phyloP scores from a whole-genome alignment of 2,888 invertebrate genomes.

The Itoplectis maculator region DNA sequence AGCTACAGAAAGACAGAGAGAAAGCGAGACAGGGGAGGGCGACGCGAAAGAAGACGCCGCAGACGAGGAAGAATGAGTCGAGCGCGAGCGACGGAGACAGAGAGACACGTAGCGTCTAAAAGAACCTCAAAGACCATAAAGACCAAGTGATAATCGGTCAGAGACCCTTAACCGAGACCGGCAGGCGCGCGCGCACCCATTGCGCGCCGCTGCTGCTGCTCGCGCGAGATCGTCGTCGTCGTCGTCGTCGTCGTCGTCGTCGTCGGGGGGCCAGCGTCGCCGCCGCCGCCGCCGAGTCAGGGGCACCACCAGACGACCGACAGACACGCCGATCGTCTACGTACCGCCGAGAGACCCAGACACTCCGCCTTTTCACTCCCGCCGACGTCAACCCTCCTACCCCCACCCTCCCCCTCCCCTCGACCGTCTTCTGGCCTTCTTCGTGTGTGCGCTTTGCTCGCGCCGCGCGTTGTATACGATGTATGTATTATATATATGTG shows the following conservation, averaged over 20 bases:
- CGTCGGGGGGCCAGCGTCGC: constrained; percentile 55
- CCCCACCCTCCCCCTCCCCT: no score
- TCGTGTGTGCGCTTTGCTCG: no score
- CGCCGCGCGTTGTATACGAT: not conserved
- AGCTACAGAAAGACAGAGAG: constrained; percentile 49
- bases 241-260: constrained; percentile 63
- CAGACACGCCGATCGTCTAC: constrained; percentile 66
- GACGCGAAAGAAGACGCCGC: constrained; percentile 26
- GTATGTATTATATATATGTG: not conserved
- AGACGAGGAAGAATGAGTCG: not conserved
- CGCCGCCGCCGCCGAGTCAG: constrained; percentile 39
- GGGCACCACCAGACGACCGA: constrained; percentile 73
- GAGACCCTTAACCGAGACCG: constrained; percentile 80
- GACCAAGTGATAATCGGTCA: constrained; percentile 82
- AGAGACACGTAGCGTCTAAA: constrained; percentile 65
- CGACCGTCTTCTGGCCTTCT: constrained; percentile 16
- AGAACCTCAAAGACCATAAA: constrained; percentile 80
- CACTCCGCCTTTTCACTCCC: constrained; percentile 43
- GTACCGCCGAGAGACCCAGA: constrained; percentile 60
- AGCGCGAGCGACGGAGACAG: constrained; percentile 8
- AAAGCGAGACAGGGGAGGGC: constrained; percentile 30
- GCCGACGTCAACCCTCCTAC: no score
- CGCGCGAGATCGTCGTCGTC: no score
- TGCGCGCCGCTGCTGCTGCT: constrained; percentile 70
- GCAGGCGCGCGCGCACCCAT: constrained; percentile 71